Conservation (phyloP, 1,140 invertebrate genomes). For the Brachionus rubens region DNA sequence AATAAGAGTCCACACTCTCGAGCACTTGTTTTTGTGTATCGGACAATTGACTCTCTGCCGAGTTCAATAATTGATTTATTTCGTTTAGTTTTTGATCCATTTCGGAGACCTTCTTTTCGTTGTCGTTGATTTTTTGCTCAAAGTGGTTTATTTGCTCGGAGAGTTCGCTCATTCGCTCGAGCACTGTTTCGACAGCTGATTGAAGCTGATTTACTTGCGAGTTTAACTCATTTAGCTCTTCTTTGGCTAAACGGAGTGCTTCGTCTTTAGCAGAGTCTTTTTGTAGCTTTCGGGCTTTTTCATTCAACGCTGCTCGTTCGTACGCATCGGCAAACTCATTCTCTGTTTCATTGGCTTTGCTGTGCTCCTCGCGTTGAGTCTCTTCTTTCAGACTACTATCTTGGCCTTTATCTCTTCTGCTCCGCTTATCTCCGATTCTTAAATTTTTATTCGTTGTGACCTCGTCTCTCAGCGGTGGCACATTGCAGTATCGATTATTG, state of each 20-base stretch:
- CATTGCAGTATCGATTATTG: constrained; percentile 18
- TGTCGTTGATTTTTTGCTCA: background rate
- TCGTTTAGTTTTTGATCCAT: background rate
- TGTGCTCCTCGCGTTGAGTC: background rate
- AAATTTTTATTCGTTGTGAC: background rate
- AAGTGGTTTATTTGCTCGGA: background rate
- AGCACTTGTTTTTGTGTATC: background rate
- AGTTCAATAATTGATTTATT: background rate
- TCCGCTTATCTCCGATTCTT: background rate
- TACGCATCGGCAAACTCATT: constrained; percentile 15
- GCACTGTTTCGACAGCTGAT: background rate
- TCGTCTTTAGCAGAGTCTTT: background rate
- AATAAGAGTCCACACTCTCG: background rate
- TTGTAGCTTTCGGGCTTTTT: background rate
- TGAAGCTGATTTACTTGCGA: background rate
- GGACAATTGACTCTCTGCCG: background rate
- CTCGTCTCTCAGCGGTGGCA: background rate
- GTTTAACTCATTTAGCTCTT: background rate
- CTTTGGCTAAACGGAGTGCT: background rate
- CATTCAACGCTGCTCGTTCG: background rate
- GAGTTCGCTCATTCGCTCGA: background rate
- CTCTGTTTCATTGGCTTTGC: background rate
- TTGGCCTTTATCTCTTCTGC: background rate
- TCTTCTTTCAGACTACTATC: constrained; percentile 15
- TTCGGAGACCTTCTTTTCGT: background rate